These are phyloP conservation scores for Capreolus pygargus DNA, from an alignment of 2,113 vertebrate genomes.

Conservation along the genomic window DNA sequence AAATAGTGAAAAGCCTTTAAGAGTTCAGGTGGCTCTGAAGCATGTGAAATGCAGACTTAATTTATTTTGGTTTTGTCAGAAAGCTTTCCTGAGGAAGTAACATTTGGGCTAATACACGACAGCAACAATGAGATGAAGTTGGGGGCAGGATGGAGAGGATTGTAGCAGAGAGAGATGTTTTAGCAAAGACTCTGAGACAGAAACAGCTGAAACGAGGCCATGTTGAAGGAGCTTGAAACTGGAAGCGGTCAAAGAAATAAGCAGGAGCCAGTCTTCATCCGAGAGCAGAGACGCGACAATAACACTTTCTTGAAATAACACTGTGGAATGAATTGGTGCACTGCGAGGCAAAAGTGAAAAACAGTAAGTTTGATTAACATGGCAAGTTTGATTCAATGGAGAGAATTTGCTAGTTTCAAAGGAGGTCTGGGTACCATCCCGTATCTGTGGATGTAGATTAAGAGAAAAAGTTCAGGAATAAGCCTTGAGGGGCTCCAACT, in stretches of 20 bases:
- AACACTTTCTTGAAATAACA: neutral
- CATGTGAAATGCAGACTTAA: neutral
- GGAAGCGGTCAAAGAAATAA: accelerated
- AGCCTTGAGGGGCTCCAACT: neutral
- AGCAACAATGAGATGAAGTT: neutral
- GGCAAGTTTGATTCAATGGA: neutral
- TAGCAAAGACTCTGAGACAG: neutral
- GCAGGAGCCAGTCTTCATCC: neutral
- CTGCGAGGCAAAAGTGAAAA: neutral
- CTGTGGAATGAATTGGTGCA: neutral
- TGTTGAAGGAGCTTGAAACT: neutral
- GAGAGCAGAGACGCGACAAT: neutral
- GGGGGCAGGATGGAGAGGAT: neutral
- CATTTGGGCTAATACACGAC: neutral
- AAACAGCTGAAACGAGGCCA: neutral
- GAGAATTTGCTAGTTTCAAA: neutral
- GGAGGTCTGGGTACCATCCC: neutral
- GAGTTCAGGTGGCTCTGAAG: neutral
- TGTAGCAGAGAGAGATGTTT: neutral
- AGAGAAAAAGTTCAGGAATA: neutral
- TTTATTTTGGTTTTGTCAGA: neutral
- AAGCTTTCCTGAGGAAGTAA: neutral
- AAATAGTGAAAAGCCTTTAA: neutral
- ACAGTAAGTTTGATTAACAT: neutral
- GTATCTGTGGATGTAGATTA: neutral